Conservation (phyloP, 1,140 invertebrate species). For the Pseudomyrmex dendroicus region DNA sequence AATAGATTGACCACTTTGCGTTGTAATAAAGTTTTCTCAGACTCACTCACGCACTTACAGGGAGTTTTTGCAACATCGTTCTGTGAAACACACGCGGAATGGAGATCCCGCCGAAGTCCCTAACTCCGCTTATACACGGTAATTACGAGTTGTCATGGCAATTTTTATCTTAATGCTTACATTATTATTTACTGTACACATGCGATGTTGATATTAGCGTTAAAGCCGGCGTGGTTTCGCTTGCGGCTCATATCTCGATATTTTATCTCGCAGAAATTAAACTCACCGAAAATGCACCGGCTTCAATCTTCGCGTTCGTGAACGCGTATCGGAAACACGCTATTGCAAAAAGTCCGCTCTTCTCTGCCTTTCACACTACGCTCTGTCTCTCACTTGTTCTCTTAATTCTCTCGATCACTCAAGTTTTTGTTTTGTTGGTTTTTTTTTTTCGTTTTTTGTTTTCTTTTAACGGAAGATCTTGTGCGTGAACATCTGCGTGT, state of each 20-base stretch:
- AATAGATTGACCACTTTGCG: constrained; percentile 72
- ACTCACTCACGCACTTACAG: constrained; percentile 13
- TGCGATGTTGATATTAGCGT: constrained; percentile 1
- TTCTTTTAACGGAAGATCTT: constrained; percentile 75
- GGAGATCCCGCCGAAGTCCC: neutral
- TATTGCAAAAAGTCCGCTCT: constrained; percentile 36
- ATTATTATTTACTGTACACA: constrained; percentile 5
- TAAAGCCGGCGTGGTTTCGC: constrained; percentile 22
- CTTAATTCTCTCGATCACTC: constrained; percentile 19
- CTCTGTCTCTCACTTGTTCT: constrained; percentile 28
- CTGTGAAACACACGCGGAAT: neutral
- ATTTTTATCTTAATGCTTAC: constrained; percentile 29
- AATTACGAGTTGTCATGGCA: constrained; percentile 18
- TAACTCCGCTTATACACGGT: neutral
- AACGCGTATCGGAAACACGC: constrained; percentile 20
- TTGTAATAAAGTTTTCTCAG: constrained; percentile 60
- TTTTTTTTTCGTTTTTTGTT: constrained; percentile 55
- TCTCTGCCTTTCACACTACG: constrained; percentile 1
- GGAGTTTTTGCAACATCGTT: constrained; percentile 34
- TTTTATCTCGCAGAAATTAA: neutral
- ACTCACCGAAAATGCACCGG: neutral
- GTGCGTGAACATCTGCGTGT: constrained; percentile 66
- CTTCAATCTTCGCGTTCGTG: constrained; percentile 10
- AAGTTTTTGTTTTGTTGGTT: constrained; percentile 55
- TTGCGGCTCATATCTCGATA: constrained; percentile 5